These are phyloP conservation scores for Drosophila azteca DNA, from an alignment of 1,140 invertebrate genomes.

Conservation along the genomic window DNA sequence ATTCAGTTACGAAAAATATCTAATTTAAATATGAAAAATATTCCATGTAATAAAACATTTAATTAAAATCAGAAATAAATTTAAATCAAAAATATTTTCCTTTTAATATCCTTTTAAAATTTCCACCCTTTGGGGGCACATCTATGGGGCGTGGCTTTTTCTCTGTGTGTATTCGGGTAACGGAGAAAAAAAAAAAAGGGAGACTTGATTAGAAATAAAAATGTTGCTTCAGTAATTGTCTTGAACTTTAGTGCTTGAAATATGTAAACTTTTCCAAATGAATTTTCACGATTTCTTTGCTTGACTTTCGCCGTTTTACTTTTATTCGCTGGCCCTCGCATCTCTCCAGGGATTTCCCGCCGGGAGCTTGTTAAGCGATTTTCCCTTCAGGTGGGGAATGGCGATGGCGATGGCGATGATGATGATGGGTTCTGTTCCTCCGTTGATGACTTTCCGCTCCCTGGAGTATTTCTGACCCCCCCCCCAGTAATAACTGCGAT, in stretches of 20 bases:
- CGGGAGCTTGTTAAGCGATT: conserved; percentile 63
- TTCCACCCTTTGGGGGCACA: no score
- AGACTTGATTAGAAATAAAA: conserved; percentile 60
- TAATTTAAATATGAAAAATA: no score
- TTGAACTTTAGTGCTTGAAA: conserved; percentile 36
- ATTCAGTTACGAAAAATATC: no score
- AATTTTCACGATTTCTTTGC: conserved; percentile 56
- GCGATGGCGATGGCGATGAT: conserved; percentile 36
- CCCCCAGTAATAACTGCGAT: conserved; percentile 70
- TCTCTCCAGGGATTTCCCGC: conserved; percentile 61
- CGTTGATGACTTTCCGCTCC: conserved; percentile 66
- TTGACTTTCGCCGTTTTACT: conserved; percentile 42
- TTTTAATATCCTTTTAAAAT: no score
- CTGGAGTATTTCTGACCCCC: conserved; percentile 36
- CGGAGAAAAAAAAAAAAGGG: not conserved
- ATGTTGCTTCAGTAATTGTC: conserved; percentile 58
- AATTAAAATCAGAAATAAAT: no score
- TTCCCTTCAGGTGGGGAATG: conserved; percentile 56
- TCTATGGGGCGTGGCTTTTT: not conserved
- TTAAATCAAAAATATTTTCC: no score
- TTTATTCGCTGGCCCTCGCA: conserved; percentile 39
- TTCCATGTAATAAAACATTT: no score
- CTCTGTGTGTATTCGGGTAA: conserved; percentile 9
- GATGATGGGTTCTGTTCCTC: conserved; percentile 38
- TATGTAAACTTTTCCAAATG: conserved; percentile 72